These are phyloP conservation scores for Oreochromis tanganicae DNA, from an alignment of 2,113 vertebrate species.

Conservation along the genomic window DNA sequence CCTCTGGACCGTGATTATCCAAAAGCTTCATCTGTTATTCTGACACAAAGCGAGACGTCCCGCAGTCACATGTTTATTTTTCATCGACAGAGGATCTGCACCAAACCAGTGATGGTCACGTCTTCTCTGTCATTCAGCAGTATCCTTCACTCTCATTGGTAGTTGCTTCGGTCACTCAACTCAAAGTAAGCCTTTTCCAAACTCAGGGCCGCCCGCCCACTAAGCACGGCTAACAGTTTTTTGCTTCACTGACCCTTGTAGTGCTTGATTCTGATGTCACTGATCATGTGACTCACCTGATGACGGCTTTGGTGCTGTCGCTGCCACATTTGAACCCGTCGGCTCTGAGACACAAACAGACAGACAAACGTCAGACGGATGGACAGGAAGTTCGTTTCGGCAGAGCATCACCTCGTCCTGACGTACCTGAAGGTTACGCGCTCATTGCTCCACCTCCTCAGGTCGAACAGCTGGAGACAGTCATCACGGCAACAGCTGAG, in stretches of 20 bases:
- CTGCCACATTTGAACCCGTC: slow-evolving; percentile 86
- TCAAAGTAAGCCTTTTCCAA: not conserved
- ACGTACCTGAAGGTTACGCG: slow-evolving; percentile 76
- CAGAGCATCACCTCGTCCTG: accelerated
- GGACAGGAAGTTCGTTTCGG: accelerated
- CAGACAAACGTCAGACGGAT: not conserved
- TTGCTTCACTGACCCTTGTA: not conserved
- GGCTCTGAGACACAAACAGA: slow-evolving; percentile 62
- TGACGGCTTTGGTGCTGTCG: slow-evolving; percentile 87
- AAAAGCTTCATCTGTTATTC: not conserved
- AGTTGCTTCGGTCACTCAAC: not conserved
- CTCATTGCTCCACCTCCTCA: slow-evolving; percentile 72
- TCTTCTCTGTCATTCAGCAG: not conserved
- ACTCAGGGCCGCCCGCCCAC: not conserved
- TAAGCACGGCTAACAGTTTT: accelerated
- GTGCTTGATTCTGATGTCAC: not conserved
- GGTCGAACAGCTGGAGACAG: slow-evolving; percentile 79
- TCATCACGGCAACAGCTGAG: slow-evolving; percentile 87
- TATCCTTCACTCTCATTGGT: not conserved
- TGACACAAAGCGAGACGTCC: not conserved
- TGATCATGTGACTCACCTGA: slow-evolving; percentile 75
- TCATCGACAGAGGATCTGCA: not conserved
- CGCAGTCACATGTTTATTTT: not conserved
- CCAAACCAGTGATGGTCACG: not conserved
- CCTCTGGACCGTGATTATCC: not conserved